Percentiles rank a stretch among this genome's conserved stretches.
These are phyloP conservation scores for Chironomus riparius DNA, from an alignment of 2,888 invertebrate species.

Conservation along the genomic window DNA sequence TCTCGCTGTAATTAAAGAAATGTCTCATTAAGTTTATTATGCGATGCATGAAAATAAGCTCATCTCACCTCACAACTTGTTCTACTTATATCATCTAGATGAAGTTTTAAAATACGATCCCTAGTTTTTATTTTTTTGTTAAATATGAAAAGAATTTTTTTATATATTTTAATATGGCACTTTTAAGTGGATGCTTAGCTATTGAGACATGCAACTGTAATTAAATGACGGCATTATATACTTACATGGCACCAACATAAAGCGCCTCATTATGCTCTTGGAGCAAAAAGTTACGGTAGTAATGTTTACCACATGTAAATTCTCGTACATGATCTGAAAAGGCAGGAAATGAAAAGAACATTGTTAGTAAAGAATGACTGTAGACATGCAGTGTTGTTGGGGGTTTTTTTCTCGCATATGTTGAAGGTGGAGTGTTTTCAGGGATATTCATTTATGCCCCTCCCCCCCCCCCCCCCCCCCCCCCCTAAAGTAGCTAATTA, in stretches of 20 bases:
- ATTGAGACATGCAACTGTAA: background rate
- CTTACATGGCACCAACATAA: slow-evolving; percentile 93
- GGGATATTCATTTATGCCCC: too few species aligned
- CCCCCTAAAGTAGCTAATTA: too few species aligned
- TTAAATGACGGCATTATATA: slow-evolving; percentile 34
- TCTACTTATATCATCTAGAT: slow-evolving; percentile 11
- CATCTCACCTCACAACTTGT: slow-evolving; percentile 18
- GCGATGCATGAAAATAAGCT: background rate
- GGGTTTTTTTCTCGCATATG: too few species aligned
- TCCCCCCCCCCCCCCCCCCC: too few species aligned
- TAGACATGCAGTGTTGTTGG: too few species aligned
- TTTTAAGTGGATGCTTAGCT: background rate
- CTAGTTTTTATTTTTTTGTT: too few species aligned
- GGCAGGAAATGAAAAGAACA: slow-evolving; percentile 34
- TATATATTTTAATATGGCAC: background rate
- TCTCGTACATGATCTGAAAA: slow-evolving; percentile 88
- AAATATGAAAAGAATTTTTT: background rate
- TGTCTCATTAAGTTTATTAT: background rate
- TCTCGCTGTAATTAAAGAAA: slow-evolving; percentile 58
- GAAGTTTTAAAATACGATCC: slow-evolving; percentile 21
- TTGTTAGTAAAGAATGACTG: too few species aligned
- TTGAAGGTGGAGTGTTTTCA: too few species aligned
- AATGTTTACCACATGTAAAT: slow-evolving; percentile 81
- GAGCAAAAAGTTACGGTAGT: slow-evolving; percentile 85
- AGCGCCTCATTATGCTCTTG: slow-evolving; percentile 78